Percentiles rank a stretch among this genome's conserved stretches.
Conservation (phyloP, 2,888 invertebrate species). For the Diarsia dahlii region DNA sequence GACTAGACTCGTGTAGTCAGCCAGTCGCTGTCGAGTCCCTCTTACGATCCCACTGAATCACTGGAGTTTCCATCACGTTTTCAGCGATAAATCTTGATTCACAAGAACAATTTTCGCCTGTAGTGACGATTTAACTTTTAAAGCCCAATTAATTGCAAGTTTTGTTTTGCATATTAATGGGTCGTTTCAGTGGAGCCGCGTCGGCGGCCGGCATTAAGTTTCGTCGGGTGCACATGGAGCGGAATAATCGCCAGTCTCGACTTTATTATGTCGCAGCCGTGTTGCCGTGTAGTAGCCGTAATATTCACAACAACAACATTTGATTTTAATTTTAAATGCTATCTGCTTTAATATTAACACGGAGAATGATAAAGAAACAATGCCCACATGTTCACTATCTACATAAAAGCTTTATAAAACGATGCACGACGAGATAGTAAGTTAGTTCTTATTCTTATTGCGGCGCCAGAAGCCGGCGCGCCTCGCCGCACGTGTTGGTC, state of each 20-base stretch:
- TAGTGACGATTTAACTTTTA: conserved; percentile 78
- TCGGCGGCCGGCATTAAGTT: conserved; percentile 74
- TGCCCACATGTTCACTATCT: conserved; percentile 2
- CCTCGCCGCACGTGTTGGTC: conserved; percentile 80
- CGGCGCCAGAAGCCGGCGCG: conserved; percentile 69
- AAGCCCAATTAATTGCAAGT: conserved; percentile 81
- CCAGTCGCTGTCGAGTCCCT: conserved; percentile 34
- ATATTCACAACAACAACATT: conserved; percentile 38
- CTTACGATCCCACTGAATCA: conserved; percentile 43
- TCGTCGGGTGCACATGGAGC: conserved; percentile 75
- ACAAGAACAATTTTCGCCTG: conserved; percentile 72
- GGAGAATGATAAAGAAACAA: background rate
- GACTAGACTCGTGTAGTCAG: conserved; percentile 39
- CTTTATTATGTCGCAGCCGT: conserved; percentile 74
- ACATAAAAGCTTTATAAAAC: conserved; percentile 25
- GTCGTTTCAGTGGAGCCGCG: conserved; percentile 71
- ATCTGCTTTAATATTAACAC: background rate
- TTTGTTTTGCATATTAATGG: conserved; percentile 84
- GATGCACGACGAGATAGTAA: conserved; percentile 41
- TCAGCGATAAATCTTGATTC: conserved; percentile 75
- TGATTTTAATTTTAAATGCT: conserved; percentile 11
- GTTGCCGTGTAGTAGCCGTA: conserved; percentile 12
- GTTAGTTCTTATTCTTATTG: conserved; percentile 80
- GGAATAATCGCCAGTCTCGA: conserved; percentile 78
- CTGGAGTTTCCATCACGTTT: conserved; percentile 70